Evolutionary conservation across 2,888 invertebrate species (phyloP).

Genomic region (Drosophila kuntzei): DNA sequence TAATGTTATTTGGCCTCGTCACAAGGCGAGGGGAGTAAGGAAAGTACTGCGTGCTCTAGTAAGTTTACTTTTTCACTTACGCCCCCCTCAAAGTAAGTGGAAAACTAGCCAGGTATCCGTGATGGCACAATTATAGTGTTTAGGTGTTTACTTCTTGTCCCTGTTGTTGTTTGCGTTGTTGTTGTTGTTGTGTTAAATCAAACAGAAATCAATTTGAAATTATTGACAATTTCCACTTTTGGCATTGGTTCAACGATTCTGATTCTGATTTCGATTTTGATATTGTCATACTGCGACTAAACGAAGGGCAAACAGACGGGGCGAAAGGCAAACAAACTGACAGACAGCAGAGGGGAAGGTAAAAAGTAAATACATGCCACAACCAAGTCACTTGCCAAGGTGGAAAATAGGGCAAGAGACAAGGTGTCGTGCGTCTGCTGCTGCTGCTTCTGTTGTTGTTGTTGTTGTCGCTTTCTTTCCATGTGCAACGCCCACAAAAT

Average conservation of each 20-base stretch:
- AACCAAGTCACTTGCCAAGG: constrained; percentile 21
- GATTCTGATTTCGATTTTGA: constrained; percentile 61
- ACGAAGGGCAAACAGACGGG: constrained; percentile 72
- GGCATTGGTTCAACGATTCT: constrained; percentile 77
- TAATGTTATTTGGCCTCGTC: constrained; percentile 66
- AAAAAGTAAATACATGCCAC: constrained; percentile 66
- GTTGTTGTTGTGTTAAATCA: constrained; percentile 75
- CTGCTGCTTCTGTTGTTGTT: constrained; percentile 36
- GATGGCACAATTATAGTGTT: constrained; percentile 50
- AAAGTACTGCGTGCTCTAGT: constrained; percentile 33
- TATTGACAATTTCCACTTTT: constrained; percentile 84
- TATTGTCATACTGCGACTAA: constrained; percentile 71
- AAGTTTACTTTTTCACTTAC: constrained; percentile 66
- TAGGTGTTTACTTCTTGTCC: constrained; percentile 41
- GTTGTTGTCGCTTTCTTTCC: constrained; percentile 3
- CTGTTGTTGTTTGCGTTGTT: constrained; percentile 20
- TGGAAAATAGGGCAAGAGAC: neutral
- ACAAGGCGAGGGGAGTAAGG: neutral
- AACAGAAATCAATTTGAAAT: constrained; percentile 84
- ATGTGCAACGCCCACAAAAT: constrained; percentile 48
- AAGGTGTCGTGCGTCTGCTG: constrained; percentile 26
- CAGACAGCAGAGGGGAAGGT: constrained; percentile 48
- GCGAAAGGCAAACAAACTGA: constrained; percentile 58
- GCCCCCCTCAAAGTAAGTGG: constrained; percentile 10
- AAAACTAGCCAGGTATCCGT: constrained; percentile 35